phyloP scores from a whole-genome alignment of 2,888 invertebrate species.

The Ichneumon xanthorius region DNA sequence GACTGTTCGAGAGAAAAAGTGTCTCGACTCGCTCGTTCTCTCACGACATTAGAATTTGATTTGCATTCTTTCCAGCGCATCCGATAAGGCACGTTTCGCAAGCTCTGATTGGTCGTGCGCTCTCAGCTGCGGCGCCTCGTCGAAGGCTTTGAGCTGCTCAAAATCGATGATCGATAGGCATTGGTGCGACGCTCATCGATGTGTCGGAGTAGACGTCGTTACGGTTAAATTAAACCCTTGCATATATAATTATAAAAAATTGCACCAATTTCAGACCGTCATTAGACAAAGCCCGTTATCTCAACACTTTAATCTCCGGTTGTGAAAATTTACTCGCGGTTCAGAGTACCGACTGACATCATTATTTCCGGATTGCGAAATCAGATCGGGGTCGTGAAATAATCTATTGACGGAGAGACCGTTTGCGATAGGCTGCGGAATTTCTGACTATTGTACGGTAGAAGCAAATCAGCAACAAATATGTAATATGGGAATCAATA shows the following conservation, averaged over 20 bases:
- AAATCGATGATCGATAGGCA: slow-evolving; percentile 58
- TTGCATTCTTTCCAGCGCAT: slow-evolving; percentile 71
- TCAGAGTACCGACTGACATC: neutral
- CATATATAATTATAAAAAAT: neutral
- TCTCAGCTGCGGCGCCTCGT: slow-evolving; percentile 37
- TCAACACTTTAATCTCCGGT: slow-evolving; percentile 27
- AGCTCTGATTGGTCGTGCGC: slow-evolving; percentile 67
- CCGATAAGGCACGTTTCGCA: slow-evolving; percentile 74
- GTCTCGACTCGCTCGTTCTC: slow-evolving; percentile 48
- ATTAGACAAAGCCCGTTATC: neutral
- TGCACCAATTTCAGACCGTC: slow-evolving; percentile 4
- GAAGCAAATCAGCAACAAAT: neutral
- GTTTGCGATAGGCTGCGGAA: neutral
- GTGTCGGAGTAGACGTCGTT: neutral
- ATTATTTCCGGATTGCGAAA: neutral
- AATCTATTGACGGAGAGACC: neutral
- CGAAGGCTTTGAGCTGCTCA: slow-evolving; percentile 9
- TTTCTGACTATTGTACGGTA: neutral
- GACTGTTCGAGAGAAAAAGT: slow-evolving; percentile 30
- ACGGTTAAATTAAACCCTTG: neutral
- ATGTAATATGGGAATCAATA: neutral
- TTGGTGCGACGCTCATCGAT: slow-evolving; percentile 12
- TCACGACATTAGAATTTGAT: slow-evolving; percentile 70
- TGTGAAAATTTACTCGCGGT: slow-evolving; percentile 30
- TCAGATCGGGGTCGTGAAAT: neutral